These are phyloP conservation scores for Hyalella azteca DNA, from an alignment of 2,888 invertebrate species.

Conservation along the genomic window DNA sequence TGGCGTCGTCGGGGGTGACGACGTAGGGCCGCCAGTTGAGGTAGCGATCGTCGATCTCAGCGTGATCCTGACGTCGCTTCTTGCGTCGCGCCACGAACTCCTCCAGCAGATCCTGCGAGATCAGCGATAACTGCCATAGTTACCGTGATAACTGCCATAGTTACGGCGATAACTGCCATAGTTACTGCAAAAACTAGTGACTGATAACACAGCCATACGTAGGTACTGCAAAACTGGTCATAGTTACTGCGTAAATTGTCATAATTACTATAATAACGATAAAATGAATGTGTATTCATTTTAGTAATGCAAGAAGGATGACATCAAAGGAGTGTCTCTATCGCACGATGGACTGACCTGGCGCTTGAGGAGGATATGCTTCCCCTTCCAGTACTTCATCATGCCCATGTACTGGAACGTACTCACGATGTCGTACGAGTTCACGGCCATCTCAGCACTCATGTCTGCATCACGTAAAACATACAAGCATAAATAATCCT, in stretches of 20 bases:
- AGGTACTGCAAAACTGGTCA: no score
- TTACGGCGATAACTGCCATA: no score
- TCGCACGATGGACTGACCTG: constrained; percentile 75
- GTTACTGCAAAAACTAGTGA: no score
- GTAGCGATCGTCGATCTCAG: constrained; percentile 79
- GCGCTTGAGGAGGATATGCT: constrained; percentile 93
- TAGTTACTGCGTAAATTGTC: no score
- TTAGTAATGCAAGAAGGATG: no score
- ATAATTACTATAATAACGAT: no score
- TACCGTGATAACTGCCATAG: no score
- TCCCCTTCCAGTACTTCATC: constrained; percentile 99
- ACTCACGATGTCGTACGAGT: constrained; percentile 96
- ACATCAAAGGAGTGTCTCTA: no score
- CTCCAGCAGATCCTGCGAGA: constrained; percentile 83
- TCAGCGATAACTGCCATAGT: not conserved
- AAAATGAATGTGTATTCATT: no score
- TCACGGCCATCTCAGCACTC: constrained; percentile 91
- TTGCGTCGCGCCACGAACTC: constrained; percentile 86
- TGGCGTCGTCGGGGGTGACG: constrained; percentile 45
- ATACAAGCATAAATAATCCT: no score
- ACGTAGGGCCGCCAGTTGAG: constrained; percentile 56
- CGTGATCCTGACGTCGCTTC: constrained; percentile 75
- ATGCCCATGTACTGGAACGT: constrained; percentile 95
- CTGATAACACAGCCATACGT: no score
- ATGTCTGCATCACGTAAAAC: constrained; percentile 69